A percentile compares a stretch with the other conserved stretches of the same genome.
Conservation (phyloP, 2,888 invertebrate species). For the Leucania comma region DNA sequence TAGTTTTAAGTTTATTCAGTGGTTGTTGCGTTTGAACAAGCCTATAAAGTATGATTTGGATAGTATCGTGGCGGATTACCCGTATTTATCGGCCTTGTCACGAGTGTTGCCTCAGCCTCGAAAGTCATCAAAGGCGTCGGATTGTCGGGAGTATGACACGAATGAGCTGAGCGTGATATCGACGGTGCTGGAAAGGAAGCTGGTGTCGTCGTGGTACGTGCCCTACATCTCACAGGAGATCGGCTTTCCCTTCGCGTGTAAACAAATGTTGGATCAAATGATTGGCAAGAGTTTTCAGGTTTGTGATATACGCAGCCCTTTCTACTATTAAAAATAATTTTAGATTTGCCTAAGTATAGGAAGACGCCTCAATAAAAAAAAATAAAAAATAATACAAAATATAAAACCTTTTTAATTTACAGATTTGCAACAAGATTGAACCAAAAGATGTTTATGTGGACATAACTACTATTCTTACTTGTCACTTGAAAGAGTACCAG, state of each 20-base stretch:
- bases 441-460: constrained; percentile 86
- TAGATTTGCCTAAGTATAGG: neutral
- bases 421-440: constrained; percentile 87
- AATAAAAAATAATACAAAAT: neutral
- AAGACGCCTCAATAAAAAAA: too few relatives aligned
- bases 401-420: neutral
- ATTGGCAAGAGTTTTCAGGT: constrained; percentile 87
- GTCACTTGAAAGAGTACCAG: constrained; percentile 92
- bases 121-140: constrained; percentile 52
- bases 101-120: constrained; percentile 71
- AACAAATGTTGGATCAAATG: constrained; percentile 88
- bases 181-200: constrained; percentile 83
- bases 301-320: constrained; percentile 17
- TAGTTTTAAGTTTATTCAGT: constrained; percentile 89
- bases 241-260: constrained; percentile 88
- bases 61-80: constrained; percentile 73
- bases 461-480: constrained; percentile 88
- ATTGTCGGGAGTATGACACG: constrained; percentile 84
- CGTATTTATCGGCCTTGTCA: constrained; percentile 72
- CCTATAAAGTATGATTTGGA: constrained; percentile 87
- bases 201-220: constrained; percentile 88
- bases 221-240: constrained; percentile 87
- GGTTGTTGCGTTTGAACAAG: constrained; percentile 88
- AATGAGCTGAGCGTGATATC: constrained; percentile 87
- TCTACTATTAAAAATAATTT: neutral